Percentiles rank a stretch among this genome's conserved stretches.
Evolutionary conservation across 2,888 invertebrate genomes (phyloP).

Genomic region (Brachypterus glaber): DNA sequence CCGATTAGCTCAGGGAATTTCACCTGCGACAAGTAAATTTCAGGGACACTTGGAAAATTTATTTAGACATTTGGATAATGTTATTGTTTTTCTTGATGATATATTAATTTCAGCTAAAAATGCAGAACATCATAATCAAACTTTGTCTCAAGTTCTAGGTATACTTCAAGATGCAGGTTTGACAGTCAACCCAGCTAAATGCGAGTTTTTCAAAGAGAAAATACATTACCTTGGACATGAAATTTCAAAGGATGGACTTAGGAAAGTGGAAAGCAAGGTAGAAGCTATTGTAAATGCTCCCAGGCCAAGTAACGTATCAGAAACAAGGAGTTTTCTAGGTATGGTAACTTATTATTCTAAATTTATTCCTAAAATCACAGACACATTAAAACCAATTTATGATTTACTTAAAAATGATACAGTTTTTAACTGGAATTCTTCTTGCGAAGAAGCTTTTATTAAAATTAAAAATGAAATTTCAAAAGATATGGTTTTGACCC

Average conservation of each 20-base stretch:
- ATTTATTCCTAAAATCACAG: constrained; percentile 8
- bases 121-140: too few species aligned
- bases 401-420: constrained; percentile 11
- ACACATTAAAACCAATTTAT: constrained; percentile 3
- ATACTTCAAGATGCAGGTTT: constrained; percentile 16
- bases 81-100: too few species aligned
- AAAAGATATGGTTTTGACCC: constrained; percentile 12
- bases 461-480: too few species aligned
- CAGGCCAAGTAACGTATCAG: constrained; percentile 11
- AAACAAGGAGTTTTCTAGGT: constrained; percentile 21
- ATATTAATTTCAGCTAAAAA: too few species aligned
- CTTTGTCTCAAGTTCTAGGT: too few species aligned
- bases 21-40: too few species aligned
- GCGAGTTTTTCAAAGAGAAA: constrained; percentile 17
- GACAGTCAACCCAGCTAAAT: constrained; percentile 21
- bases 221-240: constrained; percentile 19
- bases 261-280: constrained; percentile 14
- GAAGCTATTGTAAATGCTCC: constrained; percentile 14
- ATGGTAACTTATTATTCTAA: constrained; percentile 16
- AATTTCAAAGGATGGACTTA: constrained; percentile 20
- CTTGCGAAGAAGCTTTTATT: constrained; percentile 13
- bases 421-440: constrained; percentile 8
- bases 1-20: too few species aligned
- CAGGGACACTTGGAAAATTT: too few species aligned
- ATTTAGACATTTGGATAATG: too few species aligned